Evolutionary conservation across 2,888 invertebrate species (phyloP), one percentile per base, ranked within the genome.

Genomic region (Notodonta dromedarius): DNA sequence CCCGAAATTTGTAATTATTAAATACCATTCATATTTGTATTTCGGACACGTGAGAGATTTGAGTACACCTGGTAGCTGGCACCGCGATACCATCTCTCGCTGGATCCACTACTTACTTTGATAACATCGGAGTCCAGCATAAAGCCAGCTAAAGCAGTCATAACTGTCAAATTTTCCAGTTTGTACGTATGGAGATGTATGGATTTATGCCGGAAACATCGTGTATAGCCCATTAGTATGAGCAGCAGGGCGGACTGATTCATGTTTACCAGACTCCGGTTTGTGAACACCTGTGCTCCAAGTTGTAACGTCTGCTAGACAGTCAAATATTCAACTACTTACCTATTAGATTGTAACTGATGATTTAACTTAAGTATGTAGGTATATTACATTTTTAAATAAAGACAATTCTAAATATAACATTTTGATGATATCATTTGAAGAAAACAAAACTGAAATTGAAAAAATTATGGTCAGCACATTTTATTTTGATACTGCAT

Each of bases 171-270:
- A 85, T 84, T 85, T 81, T 78, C 80, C 76, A 77, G 74, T 68
- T 71, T 77, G 62, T 83, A 81, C 78, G 82, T 77, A 69, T 70
- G 63, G 57, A 70, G 62, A 67, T 74, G 71, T 72, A 70, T 69
- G 73, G 73, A 81, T 79, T 81, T 79, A 80, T 82, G 84, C 87
- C 88, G 89, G 89, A 89, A 90, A 84, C 82, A 76, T 85, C 70
- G 64, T 65, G 63, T 69, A 65, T 66, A 61, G 59, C 58, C 56
- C 79, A 88, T 89, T 89, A 84, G 87, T 89, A 89, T 89, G 85
- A 62, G 69, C 63, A 69, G 67, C 82, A 65, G 63, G 66, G 51
- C 61, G 44, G 59, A 60, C 76, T 86, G 84, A 86, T 80, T 86
- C 85, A 86, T 76, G 69, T 76, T 69, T 62, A 61, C 65, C 64